Evolutionary conservation across 2,797 vertebrate genomes (phyloP).

Genomic region (Epinephelus malabaricus): DNA sequence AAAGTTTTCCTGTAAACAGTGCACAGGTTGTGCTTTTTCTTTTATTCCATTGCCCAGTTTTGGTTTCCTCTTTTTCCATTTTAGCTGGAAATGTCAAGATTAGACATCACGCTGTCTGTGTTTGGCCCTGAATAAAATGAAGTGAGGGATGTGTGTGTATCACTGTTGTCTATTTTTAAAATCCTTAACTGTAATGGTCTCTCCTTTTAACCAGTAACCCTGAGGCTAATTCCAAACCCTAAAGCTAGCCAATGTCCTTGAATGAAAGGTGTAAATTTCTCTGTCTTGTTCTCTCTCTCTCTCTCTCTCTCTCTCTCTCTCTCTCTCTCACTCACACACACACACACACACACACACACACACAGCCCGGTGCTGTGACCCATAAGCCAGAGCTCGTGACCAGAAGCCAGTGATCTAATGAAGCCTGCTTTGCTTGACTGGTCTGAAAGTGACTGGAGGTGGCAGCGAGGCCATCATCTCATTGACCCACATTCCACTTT

Average conservation of each 20-base stretch:
- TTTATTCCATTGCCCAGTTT: neutral
- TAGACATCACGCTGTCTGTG: neutral
- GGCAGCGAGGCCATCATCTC: constrained; percentile 38
- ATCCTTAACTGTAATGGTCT: too few relatives aligned
- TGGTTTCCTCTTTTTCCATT: neutral
- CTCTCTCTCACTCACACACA: neutral
- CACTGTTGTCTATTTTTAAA: neutral
- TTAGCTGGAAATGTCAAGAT: neutral
- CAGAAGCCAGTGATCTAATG: constrained; percentile 73
- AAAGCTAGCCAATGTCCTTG: neutral
- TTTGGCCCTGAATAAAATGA: neutral
- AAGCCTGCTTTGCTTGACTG: constrained; percentile 52
- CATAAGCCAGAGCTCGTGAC: constrained; percentile 61
- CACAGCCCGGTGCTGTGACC: constrained; percentile 44
- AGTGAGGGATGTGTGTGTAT: neutral
- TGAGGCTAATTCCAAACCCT: too few relatives aligned
- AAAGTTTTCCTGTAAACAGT: too few relatives aligned
- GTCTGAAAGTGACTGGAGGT: constrained; percentile 45
- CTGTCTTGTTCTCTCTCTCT: neutral
- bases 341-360: constrained; percentile 35
- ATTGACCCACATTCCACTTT: constrained; percentile 60
- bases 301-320: neutral
- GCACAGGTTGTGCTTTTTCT: neutral
- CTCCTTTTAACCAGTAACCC: too few relatives aligned
- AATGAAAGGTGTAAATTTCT: neutral